Conservation (phyloP, 2,113 vertebrate species). For the Chrysemys picta region DNA sequence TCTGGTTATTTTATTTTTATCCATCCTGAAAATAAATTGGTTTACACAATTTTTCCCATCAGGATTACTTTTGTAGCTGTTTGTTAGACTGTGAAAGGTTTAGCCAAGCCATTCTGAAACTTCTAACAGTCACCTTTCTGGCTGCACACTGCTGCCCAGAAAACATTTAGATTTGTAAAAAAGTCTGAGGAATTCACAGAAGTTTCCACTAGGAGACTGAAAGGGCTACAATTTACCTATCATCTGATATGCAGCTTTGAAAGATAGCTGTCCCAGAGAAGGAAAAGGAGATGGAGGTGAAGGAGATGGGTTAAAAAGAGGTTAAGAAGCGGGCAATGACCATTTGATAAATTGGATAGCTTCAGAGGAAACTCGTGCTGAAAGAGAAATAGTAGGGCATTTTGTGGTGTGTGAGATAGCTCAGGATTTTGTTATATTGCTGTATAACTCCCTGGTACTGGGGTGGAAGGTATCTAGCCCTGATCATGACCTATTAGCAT, state of each 20-base stretch:
- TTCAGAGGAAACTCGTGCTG: neutral
- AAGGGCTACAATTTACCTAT: neutral
- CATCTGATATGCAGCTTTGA: neutral
- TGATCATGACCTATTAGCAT: neutral
- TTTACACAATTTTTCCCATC: neutral
- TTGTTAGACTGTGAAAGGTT: neutral
- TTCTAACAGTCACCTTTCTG: neutral
- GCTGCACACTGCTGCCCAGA: neutral
- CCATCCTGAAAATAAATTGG: neutral
- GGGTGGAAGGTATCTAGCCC: neutral
- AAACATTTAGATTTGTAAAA: neutral
- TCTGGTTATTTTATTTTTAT: too few species aligned
- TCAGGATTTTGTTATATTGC: neutral
- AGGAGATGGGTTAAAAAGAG: neutral
- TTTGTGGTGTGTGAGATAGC: neutral
- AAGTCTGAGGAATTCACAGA: neutral
- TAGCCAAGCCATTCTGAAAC: neutral
- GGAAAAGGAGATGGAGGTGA: too few species aligned
- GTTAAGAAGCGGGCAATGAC: neutral
- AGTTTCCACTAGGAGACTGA: neutral
- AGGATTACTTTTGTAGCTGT: neutral
- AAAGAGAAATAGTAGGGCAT: neutral
- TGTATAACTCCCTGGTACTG: neutral
- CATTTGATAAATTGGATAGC: neutral
- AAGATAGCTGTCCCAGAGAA: neutral